Evolutionary conservation across 2,113 vertebrate species (phyloP).

Genomic region (Apteryx mantelli): DNA sequence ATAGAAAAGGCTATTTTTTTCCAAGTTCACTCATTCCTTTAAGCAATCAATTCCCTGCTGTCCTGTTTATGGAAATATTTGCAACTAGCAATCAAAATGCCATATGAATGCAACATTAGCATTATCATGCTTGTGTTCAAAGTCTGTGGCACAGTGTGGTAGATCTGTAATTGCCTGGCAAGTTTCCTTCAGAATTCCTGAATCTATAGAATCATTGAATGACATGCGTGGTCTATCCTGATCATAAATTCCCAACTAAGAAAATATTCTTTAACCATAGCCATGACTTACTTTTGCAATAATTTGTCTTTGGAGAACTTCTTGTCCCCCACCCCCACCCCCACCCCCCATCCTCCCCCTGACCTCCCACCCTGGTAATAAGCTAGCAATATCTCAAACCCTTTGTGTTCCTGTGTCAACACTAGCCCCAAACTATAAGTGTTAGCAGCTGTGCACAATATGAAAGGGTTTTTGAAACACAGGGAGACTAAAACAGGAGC

Average conservation of each 20-base stretch:
- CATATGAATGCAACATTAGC: neutral
- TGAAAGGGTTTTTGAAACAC: conserved; percentile 14
- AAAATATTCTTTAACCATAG: neutral
- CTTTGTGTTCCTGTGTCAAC: conserved; percentile 65
- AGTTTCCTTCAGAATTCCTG: neutral
- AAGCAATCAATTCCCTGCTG: neutral
- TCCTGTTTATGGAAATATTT: neutral
- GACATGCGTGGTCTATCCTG: neutral
- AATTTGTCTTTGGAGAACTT: conserved; percentile 20
- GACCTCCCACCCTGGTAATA: conserved; percentile 47
- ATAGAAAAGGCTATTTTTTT: neutral
- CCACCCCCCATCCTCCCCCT: neutral
- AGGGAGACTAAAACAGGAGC: conserved; percentile 21
- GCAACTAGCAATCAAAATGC: neutral
- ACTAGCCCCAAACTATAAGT: conserved; percentile 59
- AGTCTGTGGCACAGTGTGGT: neutral
- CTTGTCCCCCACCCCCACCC: neutral
- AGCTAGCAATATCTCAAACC: conserved; percentile 51
- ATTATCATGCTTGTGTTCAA: neutral
- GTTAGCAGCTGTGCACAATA: conserved; percentile 68
- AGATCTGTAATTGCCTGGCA: neutral
- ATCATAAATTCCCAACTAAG: conserved; percentile 22
- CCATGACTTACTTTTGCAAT: neutral
- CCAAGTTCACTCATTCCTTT: neutral
- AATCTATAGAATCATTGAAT: neutral